Conservation (phyloP, 2,888 invertebrate species). For the Podabrus alpinus region DNA sequence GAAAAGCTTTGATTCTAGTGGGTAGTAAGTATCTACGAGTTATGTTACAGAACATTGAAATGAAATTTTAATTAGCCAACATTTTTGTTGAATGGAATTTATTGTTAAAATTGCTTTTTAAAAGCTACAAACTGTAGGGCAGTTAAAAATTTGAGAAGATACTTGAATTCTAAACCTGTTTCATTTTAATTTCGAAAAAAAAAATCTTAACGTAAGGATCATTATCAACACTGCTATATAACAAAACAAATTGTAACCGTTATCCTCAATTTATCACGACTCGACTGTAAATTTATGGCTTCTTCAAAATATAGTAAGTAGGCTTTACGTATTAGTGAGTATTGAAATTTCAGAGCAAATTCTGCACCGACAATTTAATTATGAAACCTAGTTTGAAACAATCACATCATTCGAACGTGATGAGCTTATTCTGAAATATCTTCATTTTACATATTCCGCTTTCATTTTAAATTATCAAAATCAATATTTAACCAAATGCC, state of each 20-base stretch:
- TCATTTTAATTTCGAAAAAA: no score
- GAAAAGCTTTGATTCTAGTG: not conserved
- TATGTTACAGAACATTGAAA: no score
- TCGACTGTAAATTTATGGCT: not conserved
- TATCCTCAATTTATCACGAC: not conserved
- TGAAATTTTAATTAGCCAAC: no score
- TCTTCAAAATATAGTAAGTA: not conserved
- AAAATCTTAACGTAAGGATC: no score
- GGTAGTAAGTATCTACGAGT: no score
- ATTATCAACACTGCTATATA: not conserved
- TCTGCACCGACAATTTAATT: slow-evolving; percentile 13
- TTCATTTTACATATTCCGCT: slow-evolving; percentile 12
- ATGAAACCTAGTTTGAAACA: slow-evolving; percentile 7
- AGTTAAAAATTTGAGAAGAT: not conserved
- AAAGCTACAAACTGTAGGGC: not conserved
- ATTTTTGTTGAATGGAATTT: no score
- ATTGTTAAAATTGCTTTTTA: no score
- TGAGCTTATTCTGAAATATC: slow-evolving; percentile 8
- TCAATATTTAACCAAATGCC: slow-evolving; percentile 7
- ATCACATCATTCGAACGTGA: slow-evolving; percentile 14
- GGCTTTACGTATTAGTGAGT: not conserved
- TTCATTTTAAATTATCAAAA: not conserved
- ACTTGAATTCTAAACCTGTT: not conserved
- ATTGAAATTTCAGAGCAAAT: slow-evolving; percentile 9
- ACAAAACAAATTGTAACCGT: not conserved